Evolutionary conservation across 2,888 invertebrate species (phyloP), one percentile per base, ranked within the genome.

Genomic region (Dastarcus helophoroides): DNA sequence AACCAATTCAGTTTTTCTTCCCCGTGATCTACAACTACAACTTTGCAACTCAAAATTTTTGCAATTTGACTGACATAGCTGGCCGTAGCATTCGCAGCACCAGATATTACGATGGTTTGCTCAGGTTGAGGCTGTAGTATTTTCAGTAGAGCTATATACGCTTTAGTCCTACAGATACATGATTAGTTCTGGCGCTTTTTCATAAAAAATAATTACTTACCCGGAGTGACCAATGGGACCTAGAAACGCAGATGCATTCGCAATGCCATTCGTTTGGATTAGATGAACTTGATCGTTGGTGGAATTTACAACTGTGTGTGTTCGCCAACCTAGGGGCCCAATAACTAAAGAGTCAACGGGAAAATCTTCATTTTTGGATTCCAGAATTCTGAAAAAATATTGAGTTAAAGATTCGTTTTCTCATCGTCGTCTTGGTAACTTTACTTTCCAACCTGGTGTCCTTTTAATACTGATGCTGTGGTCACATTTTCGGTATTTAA

Each of bases 51-150:
- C 56, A 76, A 66, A 27, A 76, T 68, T 62, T 82, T 83, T 2
- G 73, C 84, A 38, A 85, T 78, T 64, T 84, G 84, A 2, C 83
- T 83, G 14, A 81, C 83, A 27, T 76, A 67, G 35, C 71, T 75
- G 4, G 84, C 85, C 8, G 84, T 82, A 19, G 82, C 83, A 10
- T 84, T 84, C 12, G 79, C 83, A 8, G 83, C 84, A 3, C 76
- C 76, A 14, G 73, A 76, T 2, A 85, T 71, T 2, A 78, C 74
- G 8, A 84, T 68, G 1, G 76, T 76, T 56, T 85, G 82, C 6
- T 79, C 81, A 3, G 67, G 43, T 58, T 79, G 76, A 2, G 82
- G 79, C 36, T 72, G 55, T 39, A 80, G 81, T 35, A 81, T 60
- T 42, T 82, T 77, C 38, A 75, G 56, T 7, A 83, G 60, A 1